Evolutionary conservation across 2,113 vertebrate species (phyloP).

Genomic region (Neogobius melanostomus): DNA sequence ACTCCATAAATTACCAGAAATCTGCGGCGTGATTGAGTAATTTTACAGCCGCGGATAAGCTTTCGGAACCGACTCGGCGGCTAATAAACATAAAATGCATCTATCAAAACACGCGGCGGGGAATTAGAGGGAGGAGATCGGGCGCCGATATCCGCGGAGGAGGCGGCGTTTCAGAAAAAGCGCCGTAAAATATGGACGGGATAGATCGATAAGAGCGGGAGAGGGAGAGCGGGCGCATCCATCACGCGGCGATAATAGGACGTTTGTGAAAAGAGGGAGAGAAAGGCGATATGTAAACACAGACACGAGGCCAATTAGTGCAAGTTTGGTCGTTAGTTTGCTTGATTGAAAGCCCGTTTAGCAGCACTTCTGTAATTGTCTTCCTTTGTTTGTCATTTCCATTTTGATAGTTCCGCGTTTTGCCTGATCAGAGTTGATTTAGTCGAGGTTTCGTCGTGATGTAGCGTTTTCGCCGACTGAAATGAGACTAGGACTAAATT

Average conservation of each 20-base stretch:
- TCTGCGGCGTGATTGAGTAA: slow-evolving; percentile 7
- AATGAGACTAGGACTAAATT: too few relatives aligned
- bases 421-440: too few relatives aligned
- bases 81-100: slow-evolving; percentile 10
- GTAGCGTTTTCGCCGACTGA: too few relatives aligned
- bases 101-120: slow-evolving; percentile 3
- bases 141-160: background rate
- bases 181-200: slow-evolving; percentile 1
- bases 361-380: too few relatives aligned
- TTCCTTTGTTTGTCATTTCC: too few relatives aligned
- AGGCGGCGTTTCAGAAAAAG: background rate
- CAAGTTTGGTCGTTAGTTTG: too few relatives aligned
- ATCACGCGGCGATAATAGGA: background rate
- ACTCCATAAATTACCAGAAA: slow-evolving; percentile 6
- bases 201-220: slow-evolving; percentile 1
- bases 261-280: background rate
- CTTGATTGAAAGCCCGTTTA: too few relatives aligned
- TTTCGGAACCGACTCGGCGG: background rate
- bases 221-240: background rate
- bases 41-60: slow-evolving; percentile 8
- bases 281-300: background rate
- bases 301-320: too few relatives aligned
- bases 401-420: too few relatives aligned
- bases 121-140: slow-evolving; percentile 9
- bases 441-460: too few relatives aligned